Percentiles rank a stretch among this genome's conserved stretches.
phyloP scores from a whole-genome alignment of 2,888 invertebrate species.

The Cataglyphis cursor region DNA sequence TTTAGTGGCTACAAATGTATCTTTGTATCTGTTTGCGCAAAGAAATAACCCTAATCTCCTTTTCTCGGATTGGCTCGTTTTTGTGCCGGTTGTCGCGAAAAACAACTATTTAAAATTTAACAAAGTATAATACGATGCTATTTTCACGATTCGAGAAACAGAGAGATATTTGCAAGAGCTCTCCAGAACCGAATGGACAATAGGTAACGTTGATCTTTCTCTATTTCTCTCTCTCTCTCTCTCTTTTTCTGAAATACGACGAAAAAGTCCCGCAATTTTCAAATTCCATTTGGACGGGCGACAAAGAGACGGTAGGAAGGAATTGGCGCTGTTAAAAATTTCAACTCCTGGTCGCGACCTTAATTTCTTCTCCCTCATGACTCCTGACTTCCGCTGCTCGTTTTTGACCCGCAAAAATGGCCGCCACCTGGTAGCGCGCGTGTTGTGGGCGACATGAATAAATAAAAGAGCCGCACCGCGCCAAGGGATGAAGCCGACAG shows the following conservation, averaged over 20 bases:
- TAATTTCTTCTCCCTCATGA: slow-evolving; percentile 66
- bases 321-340: slow-evolving; percentile 66
- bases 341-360: slow-evolving; percentile 70
- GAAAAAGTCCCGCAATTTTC: slow-evolving; percentile 39
- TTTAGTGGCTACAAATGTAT: neutral
- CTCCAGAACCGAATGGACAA: neutral
- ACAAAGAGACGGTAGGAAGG: slow-evolving; percentile 65
- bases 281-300: slow-evolving; percentile 50
- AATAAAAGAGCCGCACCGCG: slow-evolving; percentile 61
- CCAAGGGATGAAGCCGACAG: neutral
- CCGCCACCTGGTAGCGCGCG: slow-evolving; percentile 50
- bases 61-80: neutral
- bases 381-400: slow-evolving; percentile 61
- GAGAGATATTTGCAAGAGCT: neutral
- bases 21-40: neutral
- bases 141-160: neutral
- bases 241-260: slow-evolving; percentile 7
- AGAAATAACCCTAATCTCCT: neutral
- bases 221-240: slow-evolving; percentile 24
- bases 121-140: neutral
- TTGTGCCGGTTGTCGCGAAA: neutral
- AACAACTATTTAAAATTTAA: slow-evolving; percentile 29
- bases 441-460: slow-evolving; percentile 65
- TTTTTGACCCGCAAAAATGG: slow-evolving; percentile 68
- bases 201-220: neutral